Evolutionary conservation across 2,113 vertebrate species (phyloP), one percentile per base, ranked within the genome.

Genomic region (Noturus placidus): DNA sequence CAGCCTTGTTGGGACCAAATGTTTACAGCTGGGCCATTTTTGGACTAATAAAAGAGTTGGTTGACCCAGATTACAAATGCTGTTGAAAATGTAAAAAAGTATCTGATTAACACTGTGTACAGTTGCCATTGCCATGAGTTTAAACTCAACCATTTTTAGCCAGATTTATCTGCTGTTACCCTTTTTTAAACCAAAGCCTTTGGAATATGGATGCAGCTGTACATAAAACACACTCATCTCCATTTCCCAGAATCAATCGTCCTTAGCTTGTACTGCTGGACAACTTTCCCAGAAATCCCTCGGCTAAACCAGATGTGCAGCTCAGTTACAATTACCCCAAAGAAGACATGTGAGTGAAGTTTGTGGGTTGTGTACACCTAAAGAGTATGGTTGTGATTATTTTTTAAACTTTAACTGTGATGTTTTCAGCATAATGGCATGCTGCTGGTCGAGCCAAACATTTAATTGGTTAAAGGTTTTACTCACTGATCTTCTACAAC

Each of bases 241-340:
- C 27, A 56, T 22, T 79, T 79, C 50, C n/a, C 77, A 57, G 54
- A 80, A 80, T 80, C 30, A 22, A 35, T 22, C 2, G n/a, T 3
- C n/a, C 25, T 50, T n/a, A 27, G 74, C 42, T 77, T 50, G 72
- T 76, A 27, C 11, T 46, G 38, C 33, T 72, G 35, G 25, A 50
- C 9, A 20, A 67, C 25, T 83, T 82, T 84, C 69, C 84, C 59
- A 82, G 87, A 76, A 83, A 83, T 42, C 59, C 85, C 7, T 85
- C 25, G 8, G 56, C 20, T 63, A 63, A 85, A 89, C 63, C 89
- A 89, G 89, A 83, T 87, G 90, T 89, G 86, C 79, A 52, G 70
- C 10, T 46, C 81, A 82, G 67, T 86, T 78, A 72, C 78, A 82
- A 86, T 86, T 30, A 84, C 27, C 35, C 50, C 54, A 74, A 15